Evolutionary conservation across 2,888 invertebrate species (phyloP), one percentile per base, ranked within the genome.

Genomic region (Taphrorychus bicolor): DNA sequence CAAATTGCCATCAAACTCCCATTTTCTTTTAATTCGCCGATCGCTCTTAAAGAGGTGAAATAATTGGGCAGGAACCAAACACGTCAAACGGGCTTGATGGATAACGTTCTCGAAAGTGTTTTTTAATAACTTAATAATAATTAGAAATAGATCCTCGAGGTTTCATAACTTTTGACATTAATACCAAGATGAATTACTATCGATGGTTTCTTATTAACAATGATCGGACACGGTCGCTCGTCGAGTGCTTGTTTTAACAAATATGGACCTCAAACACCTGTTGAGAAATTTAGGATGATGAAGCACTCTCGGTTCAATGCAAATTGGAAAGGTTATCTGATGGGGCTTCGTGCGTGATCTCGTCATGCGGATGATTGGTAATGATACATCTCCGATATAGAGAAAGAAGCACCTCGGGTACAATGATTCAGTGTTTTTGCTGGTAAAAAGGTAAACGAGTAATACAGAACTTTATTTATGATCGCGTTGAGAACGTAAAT

Each of bases 101-200:
- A 66, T 66, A 52, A 66, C 61, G 18, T 54, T 61, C 57, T 3
- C 21, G n/a, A 23, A 49, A 57, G 66, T 61, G 56, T 66, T 61
- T 66, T 54, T 61, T 40, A 23, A 18, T 41, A 54, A 56, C 24
- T 61, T 57, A 57, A 54, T 54, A 56, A 59, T 60, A 61, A 66
- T 66, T 66, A 60, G 60, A 66, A 60, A 66, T 32, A 61, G 41
- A 57, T 57, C 23, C 56, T 48, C 22, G 48, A 57, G 51, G 56
- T 66, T 66, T 60, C 66, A 52, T 61, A 66, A 66, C 66, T 66
- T 57, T 51, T 61, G 66, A 66, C 66, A 54, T 54, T 60, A 66
- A 66, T 66, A 61, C 61, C 41, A 61, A 66, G 66, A 66, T 66
- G 49, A 66, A 66, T 66, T 51, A 56, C 40, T 14, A 23, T 7